Evolutionary conservation across 64 coral and sea anemone genomes (phyloP).

Genomic region (Orbicella faveolata): DNA sequence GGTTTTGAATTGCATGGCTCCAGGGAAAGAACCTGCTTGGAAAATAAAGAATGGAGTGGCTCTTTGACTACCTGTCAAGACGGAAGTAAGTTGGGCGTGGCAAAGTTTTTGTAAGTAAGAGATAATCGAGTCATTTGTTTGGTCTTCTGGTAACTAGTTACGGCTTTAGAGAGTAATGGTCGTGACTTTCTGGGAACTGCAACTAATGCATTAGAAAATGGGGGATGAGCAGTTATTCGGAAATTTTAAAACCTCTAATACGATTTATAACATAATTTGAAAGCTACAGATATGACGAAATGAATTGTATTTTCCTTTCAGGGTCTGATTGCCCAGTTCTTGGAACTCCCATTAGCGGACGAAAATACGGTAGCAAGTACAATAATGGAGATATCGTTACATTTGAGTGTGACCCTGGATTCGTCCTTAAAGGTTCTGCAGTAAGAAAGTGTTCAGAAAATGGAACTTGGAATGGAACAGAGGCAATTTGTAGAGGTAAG

Average conservation of each 20-base stretch:
- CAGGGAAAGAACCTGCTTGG: slow-evolving; percentile 34
- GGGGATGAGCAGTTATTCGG: no score
- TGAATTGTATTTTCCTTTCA: slow-evolving; percentile 8
- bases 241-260: no score
- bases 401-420: slow-evolving; percentile 67
- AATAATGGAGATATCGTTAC: slow-evolving; percentile 55
- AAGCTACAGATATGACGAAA: no score
- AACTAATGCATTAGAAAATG: no score
- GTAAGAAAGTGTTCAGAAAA: slow-evolving; percentile 53
- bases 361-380: slow-evolving; percentile 66
- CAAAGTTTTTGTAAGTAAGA: not conserved
- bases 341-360: slow-evolving; percentile 66
- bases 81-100: slow-evolving; percentile 38
- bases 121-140: not conserved
- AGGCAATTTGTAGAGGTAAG: slow-evolving; percentile 72
- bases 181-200: no score
- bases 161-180: no score
- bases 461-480: slow-evolving; percentile 71
- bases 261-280: not conserved
- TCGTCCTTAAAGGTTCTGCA: slow-evolving; percentile 61
- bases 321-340: slow-evolving; percentile 68
- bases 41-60: slow-evolving; percentile 69
- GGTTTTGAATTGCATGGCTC: slow-evolving; percentile 70
- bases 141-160: no score
- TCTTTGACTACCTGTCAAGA: slow-evolving; percentile 49